Evolutionary conservation across 2,113 vertebrate genomes (phyloP), one percentile per base, ranked within the genome.

Genomic region (Prinia subflava): DNA sequence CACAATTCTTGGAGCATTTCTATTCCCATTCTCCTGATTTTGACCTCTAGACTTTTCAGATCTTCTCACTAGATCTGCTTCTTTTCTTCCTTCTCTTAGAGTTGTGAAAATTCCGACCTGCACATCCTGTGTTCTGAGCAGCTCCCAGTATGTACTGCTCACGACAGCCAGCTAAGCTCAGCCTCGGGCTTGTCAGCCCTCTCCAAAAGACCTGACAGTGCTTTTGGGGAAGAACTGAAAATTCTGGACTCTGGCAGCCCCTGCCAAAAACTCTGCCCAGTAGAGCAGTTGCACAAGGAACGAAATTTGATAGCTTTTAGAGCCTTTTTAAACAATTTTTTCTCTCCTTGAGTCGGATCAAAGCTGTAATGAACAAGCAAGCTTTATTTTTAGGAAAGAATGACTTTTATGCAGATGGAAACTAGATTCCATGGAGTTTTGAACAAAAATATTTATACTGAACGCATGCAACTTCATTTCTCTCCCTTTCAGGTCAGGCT

Each of bases 1-100:
- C 18, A 39, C 13, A 81, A 0, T 3, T 24, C 25, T 8, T 55
- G 31, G 3, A 3, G 10, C 3, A 6, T 13, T 9, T 15, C 15
- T 17, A 6, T 7, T 70, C 37, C 35, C 21, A 3, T 20, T 35
- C 21, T 60, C 55, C 30, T 7, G 3, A 16, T 60, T 81, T 57
- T 21, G 67, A 22, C n/a, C 21, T 42, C 37, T 5, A 60, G 10
- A 28, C 14, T 82, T 67, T 37, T 35, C 41, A 74, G 24, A 55
- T 15, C 31, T 28, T 4, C 12, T 35, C n/a, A 7, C n/a, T 35
- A 31, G 27, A 44, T 41, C 15, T 52, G 8, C 9, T 52, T 50
- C 9, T 62, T 21, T 25, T 22, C 12, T 10, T 22, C 19, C 17
- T 60, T 39, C 6, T n/a, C 64, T 13, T 35, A 15, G 15, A 33